phyloP scores from a whole-genome alignment of 2,888 invertebrate genomes.

The Caenorhabditis angaria region DNA sequence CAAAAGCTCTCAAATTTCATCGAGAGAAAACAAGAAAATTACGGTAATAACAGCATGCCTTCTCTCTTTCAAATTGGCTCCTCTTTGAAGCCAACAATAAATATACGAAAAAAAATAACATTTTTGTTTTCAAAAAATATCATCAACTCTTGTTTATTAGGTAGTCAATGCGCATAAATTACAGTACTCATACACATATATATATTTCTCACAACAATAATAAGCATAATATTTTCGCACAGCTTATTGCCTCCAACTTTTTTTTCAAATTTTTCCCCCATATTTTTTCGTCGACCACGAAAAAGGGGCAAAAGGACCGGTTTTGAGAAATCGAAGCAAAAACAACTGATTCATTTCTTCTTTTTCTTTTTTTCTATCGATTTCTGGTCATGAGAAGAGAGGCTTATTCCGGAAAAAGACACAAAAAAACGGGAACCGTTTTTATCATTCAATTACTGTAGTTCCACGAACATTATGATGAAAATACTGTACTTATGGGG shows the following conservation, averaged over 20 bases:
- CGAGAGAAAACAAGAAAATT: neutral
- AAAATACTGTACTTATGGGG: no score
- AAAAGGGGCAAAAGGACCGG: neutral
- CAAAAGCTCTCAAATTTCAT: neutral
- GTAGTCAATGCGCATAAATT: neutral
- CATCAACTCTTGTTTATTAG: neutral
- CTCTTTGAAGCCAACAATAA: no score
- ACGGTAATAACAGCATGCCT: neutral
- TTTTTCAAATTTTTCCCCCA: neutral
- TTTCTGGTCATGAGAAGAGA: neutral
- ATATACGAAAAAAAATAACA: no score
- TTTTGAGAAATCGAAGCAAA: conserved; percentile 1
- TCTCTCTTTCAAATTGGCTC: neutral
- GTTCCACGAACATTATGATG: no score
- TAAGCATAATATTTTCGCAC: neutral
- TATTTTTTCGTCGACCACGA: no score
- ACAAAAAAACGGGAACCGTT: no score
- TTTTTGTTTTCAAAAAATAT: neutral
- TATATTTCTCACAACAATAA: no score
- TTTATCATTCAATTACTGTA: no score
- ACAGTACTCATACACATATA: neutral
- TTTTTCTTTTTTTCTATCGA: neutral
- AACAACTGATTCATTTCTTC: neutral
- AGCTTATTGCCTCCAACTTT: conserved; percentile 2
- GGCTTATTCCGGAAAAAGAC: neutral